Evolutionary conservation across 2,113 vertebrate species (phyloP).

Genomic region (Zosterops pallidus): DNA sequence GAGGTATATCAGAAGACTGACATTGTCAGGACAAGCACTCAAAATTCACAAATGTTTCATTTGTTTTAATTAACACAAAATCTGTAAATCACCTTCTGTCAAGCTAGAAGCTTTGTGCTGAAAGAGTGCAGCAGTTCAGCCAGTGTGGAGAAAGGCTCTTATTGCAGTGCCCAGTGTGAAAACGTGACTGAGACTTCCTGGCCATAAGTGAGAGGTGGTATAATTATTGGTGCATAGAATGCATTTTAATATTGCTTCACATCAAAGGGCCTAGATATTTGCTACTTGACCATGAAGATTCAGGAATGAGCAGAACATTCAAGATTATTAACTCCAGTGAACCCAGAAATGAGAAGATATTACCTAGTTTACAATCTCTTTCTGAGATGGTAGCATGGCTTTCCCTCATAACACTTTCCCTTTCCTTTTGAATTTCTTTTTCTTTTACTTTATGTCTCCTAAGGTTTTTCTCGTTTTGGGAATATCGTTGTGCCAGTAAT

Average conservation of each 20-base stretch:
- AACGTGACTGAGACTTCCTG: fast-evolving
- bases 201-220: neutral
- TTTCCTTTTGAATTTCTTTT: neutral
- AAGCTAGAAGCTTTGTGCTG: neutral
- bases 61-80: neutral
- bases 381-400: neutral
- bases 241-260: slow-evolving; percentile 4
- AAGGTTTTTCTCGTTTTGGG: neutral
- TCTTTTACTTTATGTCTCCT: neutral
- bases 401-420: neutral
- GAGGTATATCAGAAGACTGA: neutral
- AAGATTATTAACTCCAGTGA: slow-evolving; percentile 54
- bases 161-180: neutral
- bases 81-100: neutral
- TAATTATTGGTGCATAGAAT: neutral
- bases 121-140: neutral
- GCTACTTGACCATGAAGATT: slow-evolving; percentile 30
- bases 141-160: neutral
- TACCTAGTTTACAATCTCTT: neutral
- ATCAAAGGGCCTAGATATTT: neutral
- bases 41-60: neutral
- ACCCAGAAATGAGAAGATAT: slow-evolving; percentile 50
- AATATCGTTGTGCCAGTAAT: neutral
- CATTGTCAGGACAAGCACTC: neutral
- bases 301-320: slow-evolving; percentile 23